phyloP scores from a whole-genome alignment of 2,113 vertebrate species.

The Rhizomys pruinosus region DNA sequence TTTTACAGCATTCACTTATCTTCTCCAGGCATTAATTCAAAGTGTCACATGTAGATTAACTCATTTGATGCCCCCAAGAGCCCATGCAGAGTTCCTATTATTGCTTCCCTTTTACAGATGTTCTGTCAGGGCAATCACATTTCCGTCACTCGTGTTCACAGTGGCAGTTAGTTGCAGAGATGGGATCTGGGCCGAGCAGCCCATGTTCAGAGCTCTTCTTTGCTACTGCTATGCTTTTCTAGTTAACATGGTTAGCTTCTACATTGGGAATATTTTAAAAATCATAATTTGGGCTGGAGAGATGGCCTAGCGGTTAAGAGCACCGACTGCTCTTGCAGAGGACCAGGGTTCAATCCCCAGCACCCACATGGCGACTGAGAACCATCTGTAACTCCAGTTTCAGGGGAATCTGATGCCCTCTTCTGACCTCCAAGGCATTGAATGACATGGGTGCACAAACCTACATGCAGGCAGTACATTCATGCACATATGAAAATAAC shows the following conservation, averaged over 20 bases:
- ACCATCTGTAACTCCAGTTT: too few species aligned
- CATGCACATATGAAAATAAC: too few species aligned
- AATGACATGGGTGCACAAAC: too few species aligned
- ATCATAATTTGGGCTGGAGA: too few species aligned
- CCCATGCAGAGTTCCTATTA: background rate
- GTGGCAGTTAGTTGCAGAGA: background rate
- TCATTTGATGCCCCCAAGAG: background rate
- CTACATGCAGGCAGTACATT: too few species aligned
- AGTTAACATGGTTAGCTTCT: background rate
- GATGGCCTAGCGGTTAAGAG: too few species aligned
- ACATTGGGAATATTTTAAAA: conserved; percentile 13
- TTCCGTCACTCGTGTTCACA: background rate
- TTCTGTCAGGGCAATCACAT: background rate
- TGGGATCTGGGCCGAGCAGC: too few species aligned
- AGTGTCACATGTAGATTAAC: background rate
- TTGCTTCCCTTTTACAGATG: background rate
- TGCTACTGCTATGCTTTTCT: background rate
- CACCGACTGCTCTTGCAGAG: too few species aligned
- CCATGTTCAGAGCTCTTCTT: background rate
- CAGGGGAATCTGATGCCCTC: too few species aligned
- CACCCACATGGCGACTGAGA: too few species aligned
- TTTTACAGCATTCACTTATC: background rate
- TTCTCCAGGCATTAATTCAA: background rate
- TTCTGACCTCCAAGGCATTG: too few species aligned
- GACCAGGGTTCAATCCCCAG: too few species aligned